Evolutionary conservation across 2,797 vertebrate species (phyloP).

Genomic region (Coregonus sp.): DNA sequence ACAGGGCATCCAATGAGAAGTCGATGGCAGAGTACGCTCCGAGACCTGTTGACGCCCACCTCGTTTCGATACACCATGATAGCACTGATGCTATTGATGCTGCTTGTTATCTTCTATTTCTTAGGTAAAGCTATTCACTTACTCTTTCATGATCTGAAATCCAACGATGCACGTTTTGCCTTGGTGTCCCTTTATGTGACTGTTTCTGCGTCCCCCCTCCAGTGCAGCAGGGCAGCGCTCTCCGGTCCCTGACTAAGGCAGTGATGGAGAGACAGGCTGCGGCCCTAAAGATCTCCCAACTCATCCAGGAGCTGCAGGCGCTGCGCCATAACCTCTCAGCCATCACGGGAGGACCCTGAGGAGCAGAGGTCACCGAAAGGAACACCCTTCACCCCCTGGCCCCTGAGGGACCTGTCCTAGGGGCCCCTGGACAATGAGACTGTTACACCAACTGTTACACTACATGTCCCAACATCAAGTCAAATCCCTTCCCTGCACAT

Average conservation of each 20-base stretch:
- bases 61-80: constrained; percentile 68
- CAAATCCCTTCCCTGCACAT: neutral
- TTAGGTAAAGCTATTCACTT: constrained; percentile 56
- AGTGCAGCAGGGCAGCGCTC: constrained; percentile 86
- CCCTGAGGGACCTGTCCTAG: neutral
- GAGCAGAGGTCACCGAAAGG: neutral
- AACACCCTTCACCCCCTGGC: neutral
- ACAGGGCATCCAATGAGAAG: constrained; percentile 33
- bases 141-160: neutral
- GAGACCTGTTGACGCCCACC: constrained; percentile 67
- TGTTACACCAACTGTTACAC: neutral
- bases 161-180: neutral
- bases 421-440: neutral
- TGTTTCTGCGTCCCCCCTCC: constrained; percentile 26
- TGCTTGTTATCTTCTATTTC: constrained; percentile 78
- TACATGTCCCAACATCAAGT: neutral
- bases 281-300: constrained; percentile 72
- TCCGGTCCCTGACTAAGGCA: constrained; percentile 73
- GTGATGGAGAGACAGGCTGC: constrained; percentile 74
- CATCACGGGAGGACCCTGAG: constrained; percentile 47
- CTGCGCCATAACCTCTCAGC: constrained; percentile 70
- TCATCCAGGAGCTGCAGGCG: constrained; percentile 70
- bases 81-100: constrained; percentile 77
- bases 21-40: constrained; percentile 62
- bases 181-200: neutral